phyloP scores from a whole-genome alignment of 2,797 vertebrate species.

The Anguilla anguilla region DNA sequence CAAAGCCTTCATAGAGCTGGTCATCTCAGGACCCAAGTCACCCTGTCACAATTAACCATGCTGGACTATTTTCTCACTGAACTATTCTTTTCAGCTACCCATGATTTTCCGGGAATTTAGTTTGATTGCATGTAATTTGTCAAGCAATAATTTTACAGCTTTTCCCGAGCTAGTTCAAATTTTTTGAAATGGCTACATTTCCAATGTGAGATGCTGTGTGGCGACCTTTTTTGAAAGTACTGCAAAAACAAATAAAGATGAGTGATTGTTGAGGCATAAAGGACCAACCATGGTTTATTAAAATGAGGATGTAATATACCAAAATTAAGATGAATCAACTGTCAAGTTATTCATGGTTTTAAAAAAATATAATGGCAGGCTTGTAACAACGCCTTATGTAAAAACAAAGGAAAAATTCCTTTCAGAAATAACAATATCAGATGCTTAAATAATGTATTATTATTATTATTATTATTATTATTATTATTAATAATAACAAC shows the following conservation, averaged over 20 bases:
- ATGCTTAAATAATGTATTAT: too few relatives aligned
- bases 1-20: not conserved
- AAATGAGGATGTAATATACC: not conserved
- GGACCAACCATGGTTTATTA: not conserved
- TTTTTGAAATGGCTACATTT: not conserved
- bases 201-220: not conserved
- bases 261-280: not conserved
- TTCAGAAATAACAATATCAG: too few relatives aligned
- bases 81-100: not conserved
- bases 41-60: not conserved
- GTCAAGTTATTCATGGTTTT: not conserved
- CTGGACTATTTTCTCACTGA: not conserved
- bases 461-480: not conserved
- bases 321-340: not conserved
- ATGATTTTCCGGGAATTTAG: not conserved
- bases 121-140: not conserved
- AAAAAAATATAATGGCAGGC: too few relatives aligned
- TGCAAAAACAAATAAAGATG: not conserved
- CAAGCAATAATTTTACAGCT: not conserved
- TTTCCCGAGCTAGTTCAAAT: not conserved
- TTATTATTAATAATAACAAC: not conserved
- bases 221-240: not conserved
- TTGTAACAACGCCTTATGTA: too few relatives aligned
- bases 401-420: too few relatives aligned
- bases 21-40: constrained; percentile 1